Percentiles rank a stretch among this genome's conserved stretches.
Conservation (phyloP, 2,888 invertebrate species). For the Galeruca laticollis region DNA sequence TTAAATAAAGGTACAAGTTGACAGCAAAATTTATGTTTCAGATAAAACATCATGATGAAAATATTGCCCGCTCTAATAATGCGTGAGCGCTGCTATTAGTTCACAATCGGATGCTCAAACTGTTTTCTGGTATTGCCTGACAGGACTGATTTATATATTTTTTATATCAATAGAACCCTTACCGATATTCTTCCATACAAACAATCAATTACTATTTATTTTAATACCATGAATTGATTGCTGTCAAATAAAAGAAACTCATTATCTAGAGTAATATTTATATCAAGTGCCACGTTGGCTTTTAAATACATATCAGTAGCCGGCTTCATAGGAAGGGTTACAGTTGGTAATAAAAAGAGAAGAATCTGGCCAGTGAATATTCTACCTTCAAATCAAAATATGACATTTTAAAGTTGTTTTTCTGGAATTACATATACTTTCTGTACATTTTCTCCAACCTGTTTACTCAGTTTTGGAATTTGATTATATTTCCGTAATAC, state of each 20-base stretch:
- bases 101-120: neutral
- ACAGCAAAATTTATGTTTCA: too few species aligned
- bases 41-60: too few species aligned
- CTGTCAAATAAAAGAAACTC: neutral
- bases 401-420: too few species aligned
- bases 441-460: too few species aligned
- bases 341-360: neutral
- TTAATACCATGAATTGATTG: neutral
- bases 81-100: neutral
- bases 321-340: neutral
- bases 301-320: constrained; percentile 14
- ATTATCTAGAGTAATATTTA: constrained; percentile 21
- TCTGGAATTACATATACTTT: too few species aligned
- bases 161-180: neutral
- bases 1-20: too few species aligned
- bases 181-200: neutral
- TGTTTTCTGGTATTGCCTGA: neutral
- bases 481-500: too few species aligned
- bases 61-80: too few species aligned
- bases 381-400: too few species aligned
- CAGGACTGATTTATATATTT: neutral
- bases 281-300: constrained; percentile 8
- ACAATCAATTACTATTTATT: neutral
- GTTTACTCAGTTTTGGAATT: too few species aligned
- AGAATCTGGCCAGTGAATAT: too few species aligned